Percentiles rank a stretch among this genome's conserved stretches.
Evolutionary conservation across 2,888 invertebrate species (phyloP).

Genomic region (Drosophila bunnanda): DNA sequence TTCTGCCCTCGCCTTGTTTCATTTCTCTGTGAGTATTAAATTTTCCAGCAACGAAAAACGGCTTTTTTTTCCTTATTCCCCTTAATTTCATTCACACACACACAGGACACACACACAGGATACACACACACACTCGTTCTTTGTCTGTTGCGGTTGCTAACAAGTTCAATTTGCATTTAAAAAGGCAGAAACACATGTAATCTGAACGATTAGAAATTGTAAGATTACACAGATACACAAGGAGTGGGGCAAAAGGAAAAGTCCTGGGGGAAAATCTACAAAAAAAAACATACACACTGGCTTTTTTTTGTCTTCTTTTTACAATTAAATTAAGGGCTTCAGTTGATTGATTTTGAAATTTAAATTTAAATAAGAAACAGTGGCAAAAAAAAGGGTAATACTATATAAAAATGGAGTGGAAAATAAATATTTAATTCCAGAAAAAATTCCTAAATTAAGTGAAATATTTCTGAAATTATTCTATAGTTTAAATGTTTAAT

Average conservation of each 20-base stretch:
- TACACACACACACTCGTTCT: slow-evolving; percentile 11
- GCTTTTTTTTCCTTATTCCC: slow-evolving; percentile 42
- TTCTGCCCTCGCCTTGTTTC: slow-evolving; percentile 5
- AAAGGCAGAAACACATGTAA: slow-evolving; percentile 76
- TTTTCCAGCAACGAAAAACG: slow-evolving; percentile 29
- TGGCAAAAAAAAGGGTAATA: not conserved
- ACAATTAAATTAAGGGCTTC: slow-evolving; percentile 8
- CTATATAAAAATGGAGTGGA: not conserved
- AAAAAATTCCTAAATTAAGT: too few species aligned
- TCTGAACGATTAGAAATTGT: slow-evolving; percentile 80
- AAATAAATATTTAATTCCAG: too few species aligned
- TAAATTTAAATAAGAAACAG: not conserved
- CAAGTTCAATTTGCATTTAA: slow-evolving; percentile 80
- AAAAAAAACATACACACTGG: not conserved
- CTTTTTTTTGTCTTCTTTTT: not conserved
- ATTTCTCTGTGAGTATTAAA: slow-evolving; percentile 9
- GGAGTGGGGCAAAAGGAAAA: slow-evolving; percentile 3
- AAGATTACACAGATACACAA: slow-evolving; percentile 44
- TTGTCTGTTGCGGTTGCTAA: slow-evolving; percentile 61
- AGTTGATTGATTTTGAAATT: not conserved
- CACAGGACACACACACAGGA: not conserved
- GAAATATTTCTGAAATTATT: too few species aligned
- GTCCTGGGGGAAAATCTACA: slow-evolving; percentile 7
- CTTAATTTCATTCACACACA: slow-evolving; percentile 14
- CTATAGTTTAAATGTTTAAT: too few species aligned